These are phyloP conservation scores for Ctenoplectra terminalis DNA, from an alignment of 1,140 invertebrate species.

Conservation along the genomic window DNA sequence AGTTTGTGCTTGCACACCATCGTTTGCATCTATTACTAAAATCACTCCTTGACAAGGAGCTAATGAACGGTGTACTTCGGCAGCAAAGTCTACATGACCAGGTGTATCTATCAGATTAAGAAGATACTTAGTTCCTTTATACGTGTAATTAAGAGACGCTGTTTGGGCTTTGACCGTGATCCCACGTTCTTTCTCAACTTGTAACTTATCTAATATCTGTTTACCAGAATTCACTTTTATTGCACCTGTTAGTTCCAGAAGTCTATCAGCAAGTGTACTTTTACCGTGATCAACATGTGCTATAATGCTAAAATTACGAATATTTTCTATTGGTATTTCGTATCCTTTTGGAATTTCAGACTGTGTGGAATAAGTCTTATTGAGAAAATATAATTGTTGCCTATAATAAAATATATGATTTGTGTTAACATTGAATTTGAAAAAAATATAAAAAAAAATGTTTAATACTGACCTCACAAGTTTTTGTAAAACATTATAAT, in stretches of 20 bases:
- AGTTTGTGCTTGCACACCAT: constrained; percentile 98
- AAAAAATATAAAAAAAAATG: neutral
- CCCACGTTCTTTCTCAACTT: constrained; percentile 96
- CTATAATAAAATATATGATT: constrained; percentile 16
- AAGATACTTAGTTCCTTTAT: constrained; percentile 89
- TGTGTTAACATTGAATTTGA: neutral
- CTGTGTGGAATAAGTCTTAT: constrained; percentile 58
- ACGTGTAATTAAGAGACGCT: constrained; percentile 92
- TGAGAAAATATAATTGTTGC: neutral
- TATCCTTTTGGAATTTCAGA: constrained; percentile 63
- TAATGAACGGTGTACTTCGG: constrained; percentile 96
- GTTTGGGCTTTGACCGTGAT: constrained; percentile 99
- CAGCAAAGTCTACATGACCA: constrained; percentile 99
- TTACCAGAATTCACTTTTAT: constrained; percentile 87
- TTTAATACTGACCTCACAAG: neutral
- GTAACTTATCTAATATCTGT: constrained; percentile 94
- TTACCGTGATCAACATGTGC: constrained; percentile 99
- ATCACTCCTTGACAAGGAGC: constrained; percentile 97
- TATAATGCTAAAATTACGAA: constrained; percentile 97
- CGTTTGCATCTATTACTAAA: constrained; percentile 97
- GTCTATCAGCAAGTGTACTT: constrained; percentile 96
- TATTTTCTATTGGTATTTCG: constrained; percentile 86
- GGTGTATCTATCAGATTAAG: constrained; percentile 99
- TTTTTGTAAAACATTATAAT: neutral
- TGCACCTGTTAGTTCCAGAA: constrained; percentile 95